These are phyloP conservation scores for Rhabdornis inornatus DNA, from an alignment of 2,113 vertebrate species.

Conservation along the genomic window DNA sequence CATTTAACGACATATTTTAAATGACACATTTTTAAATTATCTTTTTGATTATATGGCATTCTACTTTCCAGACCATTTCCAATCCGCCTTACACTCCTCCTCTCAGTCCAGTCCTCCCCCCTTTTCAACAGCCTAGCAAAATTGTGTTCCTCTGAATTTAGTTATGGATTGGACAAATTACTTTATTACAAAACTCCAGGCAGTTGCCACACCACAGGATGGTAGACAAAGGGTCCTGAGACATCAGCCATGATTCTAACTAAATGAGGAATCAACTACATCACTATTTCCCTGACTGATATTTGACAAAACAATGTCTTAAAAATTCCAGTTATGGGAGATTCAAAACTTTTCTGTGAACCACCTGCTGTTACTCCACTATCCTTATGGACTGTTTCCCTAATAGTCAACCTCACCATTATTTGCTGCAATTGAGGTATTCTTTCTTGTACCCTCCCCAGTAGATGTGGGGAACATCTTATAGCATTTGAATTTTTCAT, in stretches of 20 bases:
- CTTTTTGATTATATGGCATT: neutral
- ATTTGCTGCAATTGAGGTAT: neutral
- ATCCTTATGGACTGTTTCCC: neutral
- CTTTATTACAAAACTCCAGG: neutral
- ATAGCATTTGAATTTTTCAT: neutral
- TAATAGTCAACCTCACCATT: neutral
- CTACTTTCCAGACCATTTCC: neutral
- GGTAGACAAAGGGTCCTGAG: neutral
- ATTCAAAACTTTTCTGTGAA: neutral
- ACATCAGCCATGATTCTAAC: neutral
- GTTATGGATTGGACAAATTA: neutral
- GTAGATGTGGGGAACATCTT: neutral
- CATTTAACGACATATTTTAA: neutral
- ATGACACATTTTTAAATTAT: neutral
- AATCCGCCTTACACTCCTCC: neutral
- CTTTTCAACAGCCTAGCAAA: neutral
- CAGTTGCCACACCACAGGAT: neutral
- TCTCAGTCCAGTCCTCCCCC: neutral
- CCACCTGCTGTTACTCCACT: neutral
- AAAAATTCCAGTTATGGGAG: neutral
- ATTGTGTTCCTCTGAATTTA: neutral
- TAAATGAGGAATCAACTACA: neutral
- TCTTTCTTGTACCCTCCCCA: neutral
- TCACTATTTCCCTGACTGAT: neutral
- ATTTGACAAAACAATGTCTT: neutral